phyloP scores from a whole-genome alignment of 2,888 invertebrate species.

The Quadroppia sp. region DNA sequence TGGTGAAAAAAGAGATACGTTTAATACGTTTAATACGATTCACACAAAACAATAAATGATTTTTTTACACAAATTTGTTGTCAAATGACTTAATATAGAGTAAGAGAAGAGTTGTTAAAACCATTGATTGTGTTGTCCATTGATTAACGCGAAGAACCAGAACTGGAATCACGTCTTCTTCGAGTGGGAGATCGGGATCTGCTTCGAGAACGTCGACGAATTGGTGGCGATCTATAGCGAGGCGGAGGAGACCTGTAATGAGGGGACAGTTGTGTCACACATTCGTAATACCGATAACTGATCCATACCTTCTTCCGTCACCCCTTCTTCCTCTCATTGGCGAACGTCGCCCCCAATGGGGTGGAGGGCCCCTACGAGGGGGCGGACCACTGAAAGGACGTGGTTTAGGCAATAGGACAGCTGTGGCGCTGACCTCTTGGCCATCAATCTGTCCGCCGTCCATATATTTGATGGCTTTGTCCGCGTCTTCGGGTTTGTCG shows the following conservation, averaged over 20 bases:
- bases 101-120: not conserved
- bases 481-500: conserved; percentile 87
- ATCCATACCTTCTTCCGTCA: conserved; percentile 16
- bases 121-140: not conserved
- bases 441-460: conserved; percentile 97
- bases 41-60: conserved; percentile 20
- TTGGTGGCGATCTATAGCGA: conserved; percentile 36
- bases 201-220: conserved; percentile 37
- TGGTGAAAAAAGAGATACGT: conserved; percentile 5
- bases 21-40: not conserved
- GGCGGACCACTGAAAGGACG: conserved; percentile 43
- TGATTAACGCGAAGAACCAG: conserved; percentile 28
- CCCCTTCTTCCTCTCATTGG: conserved; percentile 41
- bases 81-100: not conserved
- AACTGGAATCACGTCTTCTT: conserved; percentile 25
- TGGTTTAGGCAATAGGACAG: conserved; percentile 66
- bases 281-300: no score
- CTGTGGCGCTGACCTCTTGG: conserved; percentile 89
- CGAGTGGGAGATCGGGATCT: conserved; percentile 33
- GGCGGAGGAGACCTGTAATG: conserved; percentile 36
- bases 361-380: conserved; percentile 44
- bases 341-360: conserved; percentile 34
- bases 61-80: conserved; percentile 28
- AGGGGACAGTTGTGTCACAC: not conserved
- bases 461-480: conserved; percentile 99